Evolutionary conservation across 2,888 invertebrate genomes (phyloP).

Genomic region (Camponotus fellah): DNA sequence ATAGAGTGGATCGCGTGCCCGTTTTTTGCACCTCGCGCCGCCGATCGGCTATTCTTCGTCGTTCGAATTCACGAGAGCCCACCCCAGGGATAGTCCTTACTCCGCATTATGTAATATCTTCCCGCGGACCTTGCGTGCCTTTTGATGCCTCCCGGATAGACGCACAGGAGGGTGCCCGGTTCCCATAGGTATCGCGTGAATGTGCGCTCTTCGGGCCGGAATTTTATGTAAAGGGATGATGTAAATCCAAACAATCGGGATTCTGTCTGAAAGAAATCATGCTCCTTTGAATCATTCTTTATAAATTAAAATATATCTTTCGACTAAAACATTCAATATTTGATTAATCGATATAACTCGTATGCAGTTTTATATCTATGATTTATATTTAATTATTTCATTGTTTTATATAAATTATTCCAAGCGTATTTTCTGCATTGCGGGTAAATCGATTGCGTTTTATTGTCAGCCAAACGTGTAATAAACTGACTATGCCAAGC

Average conservation of each 20-base stretch:
- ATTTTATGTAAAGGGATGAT: slow-evolving; percentile 14
- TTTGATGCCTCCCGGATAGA: slow-evolving; percentile 30
- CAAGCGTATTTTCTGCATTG: slow-evolving; percentile 16
- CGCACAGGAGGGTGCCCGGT: slow-evolving; percentile 54
- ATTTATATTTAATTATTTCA: neutral
- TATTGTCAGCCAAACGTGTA: neutral
- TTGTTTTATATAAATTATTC: neutral
- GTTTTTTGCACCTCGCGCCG: slow-evolving; percentile 40
- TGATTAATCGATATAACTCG: neutral
- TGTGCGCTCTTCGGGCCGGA: neutral
- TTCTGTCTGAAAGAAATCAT: neutral
- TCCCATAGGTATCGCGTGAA: slow-evolving; percentile 71
- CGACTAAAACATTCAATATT: neutral
- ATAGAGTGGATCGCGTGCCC: slow-evolving; percentile 75
- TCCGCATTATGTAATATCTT: slow-evolving; percentile 63
- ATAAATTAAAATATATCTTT: neutral
- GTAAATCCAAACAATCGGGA: neutral
- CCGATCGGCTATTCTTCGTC: slow-evolving; percentile 61
- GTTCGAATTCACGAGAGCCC: slow-evolving; percentile 51
- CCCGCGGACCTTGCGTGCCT: slow-evolving; percentile 25
- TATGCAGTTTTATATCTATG: neutral
- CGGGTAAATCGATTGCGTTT: slow-evolving; percentile 1
- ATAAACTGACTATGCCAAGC: slow-evolving; percentile 17
- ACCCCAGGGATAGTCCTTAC: slow-evolving; percentile 42
- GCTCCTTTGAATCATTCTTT: neutral